Evolutionary conservation across 2,113 vertebrate genomes (phyloP).

Genomic region (Alethe castanea): DNA sequence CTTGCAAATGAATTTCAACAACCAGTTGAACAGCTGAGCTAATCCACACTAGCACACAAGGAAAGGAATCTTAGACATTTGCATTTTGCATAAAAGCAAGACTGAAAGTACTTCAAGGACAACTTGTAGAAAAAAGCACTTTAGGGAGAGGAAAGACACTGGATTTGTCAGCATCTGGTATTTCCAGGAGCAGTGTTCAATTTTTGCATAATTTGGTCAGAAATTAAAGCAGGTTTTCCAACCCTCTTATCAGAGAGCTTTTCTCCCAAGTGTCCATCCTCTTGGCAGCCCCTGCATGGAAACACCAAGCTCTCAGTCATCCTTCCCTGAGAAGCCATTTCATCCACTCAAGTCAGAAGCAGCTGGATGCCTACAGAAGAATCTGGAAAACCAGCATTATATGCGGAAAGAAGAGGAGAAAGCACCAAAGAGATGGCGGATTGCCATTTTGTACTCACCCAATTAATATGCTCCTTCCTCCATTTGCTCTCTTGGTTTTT

Average conservation of each 20-base stretch:
- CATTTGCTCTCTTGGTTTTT: constrained; percentile 37
- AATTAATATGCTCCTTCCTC: constrained; percentile 13
- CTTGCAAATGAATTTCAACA: neutral
- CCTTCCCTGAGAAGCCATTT: neutral
- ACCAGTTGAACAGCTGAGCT: neutral
- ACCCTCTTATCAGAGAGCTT: neutral
- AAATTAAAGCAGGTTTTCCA: neutral
- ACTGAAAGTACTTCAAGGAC: neutral
- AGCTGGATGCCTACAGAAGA: constrained; percentile 35
- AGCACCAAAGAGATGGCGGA: neutral
- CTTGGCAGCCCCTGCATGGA: neutral
- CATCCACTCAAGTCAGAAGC: neutral
- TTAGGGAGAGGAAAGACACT: neutral
- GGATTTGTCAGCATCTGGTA: neutral
- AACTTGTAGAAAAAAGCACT: neutral
- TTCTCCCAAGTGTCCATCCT: neutral
- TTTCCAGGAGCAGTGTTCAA: neutral
- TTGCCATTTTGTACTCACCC: constrained; percentile 52
- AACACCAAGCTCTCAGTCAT: neutral
- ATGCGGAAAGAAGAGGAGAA: constrained; percentile 6
- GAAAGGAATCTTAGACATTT: neutral
- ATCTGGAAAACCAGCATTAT: constrained; percentile 23
- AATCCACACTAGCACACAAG: neutral
- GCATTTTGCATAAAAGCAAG: neutral
- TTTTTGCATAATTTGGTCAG: neutral